These are phyloP conservation scores for Zaprionus ornatus DNA, from an alignment of 1,140 invertebrate species.

Conservation along the genomic window DNA sequence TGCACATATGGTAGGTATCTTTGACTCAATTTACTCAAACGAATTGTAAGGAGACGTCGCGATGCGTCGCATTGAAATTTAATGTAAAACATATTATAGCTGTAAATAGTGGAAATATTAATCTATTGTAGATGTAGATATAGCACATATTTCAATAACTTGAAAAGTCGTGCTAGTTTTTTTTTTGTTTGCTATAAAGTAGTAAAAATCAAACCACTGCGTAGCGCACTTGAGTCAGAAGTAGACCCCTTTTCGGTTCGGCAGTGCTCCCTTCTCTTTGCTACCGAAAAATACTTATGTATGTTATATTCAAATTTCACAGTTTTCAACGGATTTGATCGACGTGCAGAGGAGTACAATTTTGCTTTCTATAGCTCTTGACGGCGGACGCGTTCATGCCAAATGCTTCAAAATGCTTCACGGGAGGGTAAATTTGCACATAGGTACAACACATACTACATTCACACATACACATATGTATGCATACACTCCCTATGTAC, in stretches of 20 bases:
- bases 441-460: not conserved
- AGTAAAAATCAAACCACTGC: not conserved
- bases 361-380: slow-evolving; percentile 1
- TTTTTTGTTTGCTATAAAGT: not conserved
- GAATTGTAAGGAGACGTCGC: not conserved
- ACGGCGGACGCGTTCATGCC: not conserved
- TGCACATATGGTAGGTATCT: not conserved
- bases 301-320: not conserved
- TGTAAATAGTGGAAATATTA: not conserved
- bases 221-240: not conserved
- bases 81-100: not conserved
- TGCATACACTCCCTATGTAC: not conserved
- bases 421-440: not conserved
- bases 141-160: not conserved
- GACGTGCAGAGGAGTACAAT: not conserved
- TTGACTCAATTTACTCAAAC: not conserved
- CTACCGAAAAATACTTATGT: slow-evolving; percentile 6
- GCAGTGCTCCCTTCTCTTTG: not conserved
- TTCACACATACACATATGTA: not conserved
- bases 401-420: slow-evolving; percentile 1
- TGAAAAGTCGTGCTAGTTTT: not conserved
- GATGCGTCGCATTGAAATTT: not conserved
- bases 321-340: not conserved
- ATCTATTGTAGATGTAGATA: not conserved
- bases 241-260: not conserved